Conservation (phyloP, 1,140 invertebrate genomes). For the Bombus superbus region DNA sequence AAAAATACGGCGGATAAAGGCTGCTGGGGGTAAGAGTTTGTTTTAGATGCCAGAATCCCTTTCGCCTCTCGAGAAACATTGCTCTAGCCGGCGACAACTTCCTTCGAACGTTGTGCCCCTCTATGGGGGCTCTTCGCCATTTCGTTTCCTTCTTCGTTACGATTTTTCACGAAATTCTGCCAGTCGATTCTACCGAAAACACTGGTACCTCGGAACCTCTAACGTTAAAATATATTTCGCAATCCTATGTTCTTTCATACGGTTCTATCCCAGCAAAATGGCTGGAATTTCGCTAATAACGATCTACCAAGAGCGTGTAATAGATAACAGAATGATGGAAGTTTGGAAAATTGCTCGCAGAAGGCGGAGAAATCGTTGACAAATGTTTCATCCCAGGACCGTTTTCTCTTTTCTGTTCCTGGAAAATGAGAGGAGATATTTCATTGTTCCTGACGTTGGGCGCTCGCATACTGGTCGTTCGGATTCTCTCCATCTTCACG, state of each 20-base stretch:
- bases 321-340: neutral
- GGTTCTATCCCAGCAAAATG: neutral
- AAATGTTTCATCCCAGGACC: slow-evolving; percentile 5
- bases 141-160: neutral
- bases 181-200: neutral
- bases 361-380: neutral
- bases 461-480: neutral
- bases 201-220: too few species aligned
- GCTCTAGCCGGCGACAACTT: slow-evolving; percentile 58
- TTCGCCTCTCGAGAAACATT: slow-evolving; percentile 63
- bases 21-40: slow-evolving; percentile 70
- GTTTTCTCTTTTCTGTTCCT: slow-evolving; percentile 46
- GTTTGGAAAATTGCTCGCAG: neutral
- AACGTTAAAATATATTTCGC: neutral
- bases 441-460: slow-evolving; percentile 49
- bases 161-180: slow-evolving; percentile 1
- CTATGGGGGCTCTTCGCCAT: neutral
- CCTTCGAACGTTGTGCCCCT: slow-evolving; percentile 33
- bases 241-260: neutral
- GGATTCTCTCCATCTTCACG: neutral
- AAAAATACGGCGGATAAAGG: slow-evolving; percentile 73
- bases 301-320: neutral
- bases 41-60: slow-evolving; percentile 71
- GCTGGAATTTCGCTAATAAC: neutral
- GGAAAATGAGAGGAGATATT: slow-evolving; percentile 58